Evolutionary conservation across 2,888 invertebrate species (phyloP).

Genomic region (Tortricodes alternella): DNA sequence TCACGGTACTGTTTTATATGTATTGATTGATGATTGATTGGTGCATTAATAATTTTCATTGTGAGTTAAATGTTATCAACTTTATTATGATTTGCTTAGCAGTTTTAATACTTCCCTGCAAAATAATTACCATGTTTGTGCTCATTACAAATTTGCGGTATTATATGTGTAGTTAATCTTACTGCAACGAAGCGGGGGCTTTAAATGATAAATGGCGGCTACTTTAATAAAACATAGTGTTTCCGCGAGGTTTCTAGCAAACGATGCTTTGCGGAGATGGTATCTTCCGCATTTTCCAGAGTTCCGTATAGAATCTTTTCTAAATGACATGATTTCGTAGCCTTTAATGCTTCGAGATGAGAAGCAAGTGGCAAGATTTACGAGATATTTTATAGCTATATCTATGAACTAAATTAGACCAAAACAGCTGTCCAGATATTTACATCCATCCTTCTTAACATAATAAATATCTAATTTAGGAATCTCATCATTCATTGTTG

Average conservation of each 20-base stretch:
- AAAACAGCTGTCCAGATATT: neutral
- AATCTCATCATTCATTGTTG: neutral
- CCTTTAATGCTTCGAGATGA: too few species aligned
- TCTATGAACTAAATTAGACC: neutral
- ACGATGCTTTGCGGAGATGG: neutral
- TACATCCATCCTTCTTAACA: neutral
- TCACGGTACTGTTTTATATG: too few species aligned
- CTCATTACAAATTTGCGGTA: constrained; percentile 8
- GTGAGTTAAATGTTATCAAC: too few species aligned
- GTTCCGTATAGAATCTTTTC: neutral
- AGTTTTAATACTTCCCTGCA: too few species aligned
- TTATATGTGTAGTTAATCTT: neutral
- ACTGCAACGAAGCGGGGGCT: constrained; percentile 1
- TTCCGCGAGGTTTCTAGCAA: neutral
- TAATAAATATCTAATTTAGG: neutral
- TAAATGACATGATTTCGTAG: too few species aligned
- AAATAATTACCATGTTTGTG: constrained; percentile 7
- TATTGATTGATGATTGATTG: too few species aligned
- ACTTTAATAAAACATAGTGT: constrained; percentile 13
- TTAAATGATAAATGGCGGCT: constrained; percentile 16
- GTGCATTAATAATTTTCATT: too few species aligned
- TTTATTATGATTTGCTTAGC: too few species aligned
- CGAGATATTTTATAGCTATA: too few species aligned
- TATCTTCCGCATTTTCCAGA: neutral
- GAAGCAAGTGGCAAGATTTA: too few species aligned